These are phyloP conservation scores for Drosophila virilis DNA, from an alignment of 1,140 invertebrate genomes.

Conservation along the genomic window DNA sequence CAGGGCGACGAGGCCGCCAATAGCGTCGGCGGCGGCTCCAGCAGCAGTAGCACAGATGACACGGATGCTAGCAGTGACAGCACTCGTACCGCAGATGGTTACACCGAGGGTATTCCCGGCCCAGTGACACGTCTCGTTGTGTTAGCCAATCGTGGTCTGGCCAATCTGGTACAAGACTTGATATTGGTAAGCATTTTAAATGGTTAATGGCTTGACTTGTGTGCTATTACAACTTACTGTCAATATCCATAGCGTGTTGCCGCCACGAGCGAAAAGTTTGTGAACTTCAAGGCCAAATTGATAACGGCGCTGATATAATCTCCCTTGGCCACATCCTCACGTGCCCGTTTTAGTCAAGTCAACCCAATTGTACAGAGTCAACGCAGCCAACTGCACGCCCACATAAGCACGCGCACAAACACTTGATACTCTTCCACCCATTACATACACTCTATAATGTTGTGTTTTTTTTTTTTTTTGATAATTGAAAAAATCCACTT, in stretches of 20 bases:
- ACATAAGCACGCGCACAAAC: slow-evolving; percentile 23
- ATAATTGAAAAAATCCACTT: slow-evolving; percentile 30
- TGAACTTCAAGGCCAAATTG: slow-evolving; percentile 95
- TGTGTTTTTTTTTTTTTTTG: slow-evolving; percentile 48
- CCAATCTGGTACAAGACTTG: slow-evolving; percentile 93
- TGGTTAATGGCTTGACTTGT: background rate
- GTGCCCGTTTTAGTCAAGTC: slow-evolving; percentile 71
- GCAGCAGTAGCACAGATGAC: slow-evolving; percentile 84
- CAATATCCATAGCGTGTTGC: slow-evolving; percentile 88
- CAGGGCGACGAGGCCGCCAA: slow-evolving; percentile 86
- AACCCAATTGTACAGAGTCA: slow-evolving; percentile 70
- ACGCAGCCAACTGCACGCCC: slow-evolving; percentile 32
- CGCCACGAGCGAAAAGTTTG: slow-evolving; percentile 93
- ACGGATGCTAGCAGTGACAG: slow-evolving; percentile 71
- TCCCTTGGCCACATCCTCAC: slow-evolving; percentile 44
- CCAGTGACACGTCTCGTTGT: slow-evolving; percentile 93
- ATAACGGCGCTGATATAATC: slow-evolving; percentile 93
- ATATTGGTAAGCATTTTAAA: slow-evolving; percentile 88
- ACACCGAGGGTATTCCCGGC: slow-evolving; percentile 91
- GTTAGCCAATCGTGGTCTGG: slow-evolving; percentile 92
- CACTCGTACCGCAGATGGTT: slow-evolving; percentile 86
- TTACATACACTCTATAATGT: slow-evolving; percentile 24
- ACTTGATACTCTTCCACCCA: slow-evolving; percentile 38
- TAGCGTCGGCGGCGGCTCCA: slow-evolving; percentile 85
- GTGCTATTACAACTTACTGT: background rate